phyloP scores from a whole-genome alignment of 2,113 vertebrate species.

The Hypomesus transpacificus region DNA sequence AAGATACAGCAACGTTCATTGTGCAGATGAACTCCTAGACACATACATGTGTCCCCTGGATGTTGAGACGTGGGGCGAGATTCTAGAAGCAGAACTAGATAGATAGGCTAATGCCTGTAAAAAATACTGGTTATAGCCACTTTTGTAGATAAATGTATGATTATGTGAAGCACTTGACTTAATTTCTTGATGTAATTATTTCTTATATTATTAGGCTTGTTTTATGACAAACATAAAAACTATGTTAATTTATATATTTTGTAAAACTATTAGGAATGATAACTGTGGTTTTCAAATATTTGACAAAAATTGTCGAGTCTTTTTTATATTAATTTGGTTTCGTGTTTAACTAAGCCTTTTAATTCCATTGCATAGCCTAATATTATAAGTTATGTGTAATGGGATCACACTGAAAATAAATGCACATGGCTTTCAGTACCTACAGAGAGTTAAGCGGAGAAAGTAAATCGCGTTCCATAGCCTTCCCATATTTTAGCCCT shows the following conservation, averaged over 20 bases:
- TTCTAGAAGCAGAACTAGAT: conserved; percentile 86
- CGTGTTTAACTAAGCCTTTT: not conserved
- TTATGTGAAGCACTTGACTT: conserved; percentile 22
- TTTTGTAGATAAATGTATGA: too few species aligned
- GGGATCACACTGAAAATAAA: not conserved
- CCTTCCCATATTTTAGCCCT: not conserved
- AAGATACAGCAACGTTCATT: conserved; percentile 79
- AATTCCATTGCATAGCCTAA: not conserved
- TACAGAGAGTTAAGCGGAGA: not conserved
- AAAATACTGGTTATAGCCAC: too few species aligned
- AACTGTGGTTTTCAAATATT: too few species aligned
- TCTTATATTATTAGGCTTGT: not conserved
- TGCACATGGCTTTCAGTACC: not conserved
- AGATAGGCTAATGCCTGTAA: conserved; percentile 58
- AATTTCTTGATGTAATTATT: conserved; percentile 4
- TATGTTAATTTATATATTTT: not conserved
- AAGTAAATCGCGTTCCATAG: not conserved
- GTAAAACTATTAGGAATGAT: not conserved
- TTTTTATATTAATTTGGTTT: not conserved
- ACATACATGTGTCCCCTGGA: conserved; percentile 81
- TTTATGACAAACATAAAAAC: not conserved
- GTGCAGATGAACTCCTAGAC: conserved; percentile 68
- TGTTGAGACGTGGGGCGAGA: conserved; percentile 85
- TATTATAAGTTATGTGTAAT: too few species aligned
- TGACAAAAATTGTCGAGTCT: not conserved